Conservation (phyloP, 2,113 vertebrate species). For the Urocynchramus pylzowi region DNA sequence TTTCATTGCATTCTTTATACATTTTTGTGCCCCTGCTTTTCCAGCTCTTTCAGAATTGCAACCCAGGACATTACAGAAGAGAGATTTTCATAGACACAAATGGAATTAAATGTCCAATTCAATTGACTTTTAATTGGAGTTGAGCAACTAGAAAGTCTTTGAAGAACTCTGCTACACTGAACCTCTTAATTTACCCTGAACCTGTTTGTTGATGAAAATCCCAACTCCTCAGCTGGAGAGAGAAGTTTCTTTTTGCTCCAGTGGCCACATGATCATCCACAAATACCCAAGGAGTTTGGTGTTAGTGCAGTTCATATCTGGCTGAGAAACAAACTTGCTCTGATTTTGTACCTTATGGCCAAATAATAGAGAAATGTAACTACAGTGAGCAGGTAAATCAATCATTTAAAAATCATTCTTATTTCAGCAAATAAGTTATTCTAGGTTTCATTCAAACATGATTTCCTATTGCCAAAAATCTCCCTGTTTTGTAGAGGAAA, state of each 20-base stretch:
- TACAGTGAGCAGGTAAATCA: not conserved
- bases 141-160: conserved; percentile 22
- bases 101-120: conserved; percentile 44
- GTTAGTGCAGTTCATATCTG: not conserved
- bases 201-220: conserved; percentile 33
- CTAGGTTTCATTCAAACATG: not conserved
- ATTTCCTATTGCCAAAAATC: not conserved
- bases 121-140: conserved; percentile 41
- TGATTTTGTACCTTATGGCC: not conserved
- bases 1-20: not conserved
- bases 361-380: not conserved
- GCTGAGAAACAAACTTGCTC: not conserved
- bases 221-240: not conserved
- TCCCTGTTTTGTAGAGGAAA: not conserved
- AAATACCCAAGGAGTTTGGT: not conserved
- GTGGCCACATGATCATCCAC: not conserved
- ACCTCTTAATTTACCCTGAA: conserved; percentile 25
- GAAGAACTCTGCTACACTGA: conserved; percentile 19
- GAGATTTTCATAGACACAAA: conserved; percentile 37
- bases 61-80: not conserved
- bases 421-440: not conserved
- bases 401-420: not conserved
- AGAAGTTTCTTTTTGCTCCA: not conserved
- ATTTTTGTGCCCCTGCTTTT: not conserved
- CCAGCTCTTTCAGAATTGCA: not conserved